These are phyloP conservation scores for Melieria crassipennis DNA, from an alignment of 2,888 invertebrate genomes.

Conservation along the genomic window DNA sequence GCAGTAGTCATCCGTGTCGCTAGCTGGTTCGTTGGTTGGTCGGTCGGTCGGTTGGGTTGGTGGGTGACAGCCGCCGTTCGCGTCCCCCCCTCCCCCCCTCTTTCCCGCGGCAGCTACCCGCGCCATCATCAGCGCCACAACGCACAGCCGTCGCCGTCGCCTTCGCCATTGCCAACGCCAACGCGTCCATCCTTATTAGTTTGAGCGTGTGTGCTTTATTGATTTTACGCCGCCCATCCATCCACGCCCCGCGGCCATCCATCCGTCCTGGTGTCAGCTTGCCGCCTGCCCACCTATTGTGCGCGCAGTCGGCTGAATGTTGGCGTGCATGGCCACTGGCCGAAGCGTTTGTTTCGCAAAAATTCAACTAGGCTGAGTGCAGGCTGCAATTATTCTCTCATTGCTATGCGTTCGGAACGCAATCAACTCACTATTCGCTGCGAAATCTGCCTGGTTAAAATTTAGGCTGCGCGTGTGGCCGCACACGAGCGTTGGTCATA, in stretches of 20 bases:
- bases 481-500: no score
- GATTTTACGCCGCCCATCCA: background rate
- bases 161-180: slow-evolving; percentile 1
- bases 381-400: no score
- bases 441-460: no score
- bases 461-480: no score
- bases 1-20: background rate
- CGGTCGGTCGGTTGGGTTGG: background rate
- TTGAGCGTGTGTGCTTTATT: slow-evolving; percentile 1
- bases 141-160: slow-evolving; percentile 15
- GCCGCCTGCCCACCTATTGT: no score
- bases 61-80: slow-evolving; percentile 4
- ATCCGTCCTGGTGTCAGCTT: no score
- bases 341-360: background rate
- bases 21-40: slow-evolving; percentile 11
- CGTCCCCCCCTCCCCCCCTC: background rate
- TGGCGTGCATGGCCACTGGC: background rate
- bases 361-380: no score
- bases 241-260: background rate
- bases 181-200: slow-evolving; percentile 9
- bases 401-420: no score
- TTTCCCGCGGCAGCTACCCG: background rate
- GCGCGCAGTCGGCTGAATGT: no score
- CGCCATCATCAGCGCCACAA: no score
- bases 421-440: no score